Evolutionary conservation across 2,113 vertebrate species (phyloP).

Genomic region (Urocitellus parryii): DNA sequence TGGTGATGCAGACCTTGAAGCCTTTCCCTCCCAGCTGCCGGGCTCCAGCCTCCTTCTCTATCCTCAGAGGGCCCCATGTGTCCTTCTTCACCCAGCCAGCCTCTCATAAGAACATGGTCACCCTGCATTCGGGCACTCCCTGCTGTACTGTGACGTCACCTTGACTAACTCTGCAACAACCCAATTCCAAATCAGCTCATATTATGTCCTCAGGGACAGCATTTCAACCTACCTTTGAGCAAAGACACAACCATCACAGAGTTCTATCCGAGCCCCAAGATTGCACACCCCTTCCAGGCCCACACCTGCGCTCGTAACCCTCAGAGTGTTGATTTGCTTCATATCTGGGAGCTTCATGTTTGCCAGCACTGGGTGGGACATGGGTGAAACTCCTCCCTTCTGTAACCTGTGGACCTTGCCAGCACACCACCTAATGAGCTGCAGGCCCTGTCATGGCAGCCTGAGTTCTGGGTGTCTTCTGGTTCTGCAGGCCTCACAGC

Average conservation of each 20-base stretch:
- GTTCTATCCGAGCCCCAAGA: background rate
- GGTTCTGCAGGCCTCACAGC: no score
- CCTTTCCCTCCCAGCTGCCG: background rate
- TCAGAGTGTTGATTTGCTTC: background rate
- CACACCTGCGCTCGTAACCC: background rate
- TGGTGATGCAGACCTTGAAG: no score
- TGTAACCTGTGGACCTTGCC: background rate
- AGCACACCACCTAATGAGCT: background rate
- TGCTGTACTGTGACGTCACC: background rate
- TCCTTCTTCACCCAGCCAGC: no score
- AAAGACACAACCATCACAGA: no score
- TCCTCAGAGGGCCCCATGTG: background rate
- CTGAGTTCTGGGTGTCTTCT: no score
- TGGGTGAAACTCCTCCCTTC: background rate
- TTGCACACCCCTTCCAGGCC: background rate
- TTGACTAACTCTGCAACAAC: background rate
- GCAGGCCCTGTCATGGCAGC: no score
- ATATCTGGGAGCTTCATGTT: background rate
- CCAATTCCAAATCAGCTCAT: background rate
- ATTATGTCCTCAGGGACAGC: no score
- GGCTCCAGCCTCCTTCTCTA: background rate
- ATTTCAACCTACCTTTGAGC: background rate
- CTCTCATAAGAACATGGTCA: background rate
- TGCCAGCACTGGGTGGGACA: background rate
- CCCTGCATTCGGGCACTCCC: background rate